These are phyloP conservation scores for Stegodyphus dumicola DNA, from an alignment of 1,140 invertebrate species.

Conservation along the genomic window DNA sequence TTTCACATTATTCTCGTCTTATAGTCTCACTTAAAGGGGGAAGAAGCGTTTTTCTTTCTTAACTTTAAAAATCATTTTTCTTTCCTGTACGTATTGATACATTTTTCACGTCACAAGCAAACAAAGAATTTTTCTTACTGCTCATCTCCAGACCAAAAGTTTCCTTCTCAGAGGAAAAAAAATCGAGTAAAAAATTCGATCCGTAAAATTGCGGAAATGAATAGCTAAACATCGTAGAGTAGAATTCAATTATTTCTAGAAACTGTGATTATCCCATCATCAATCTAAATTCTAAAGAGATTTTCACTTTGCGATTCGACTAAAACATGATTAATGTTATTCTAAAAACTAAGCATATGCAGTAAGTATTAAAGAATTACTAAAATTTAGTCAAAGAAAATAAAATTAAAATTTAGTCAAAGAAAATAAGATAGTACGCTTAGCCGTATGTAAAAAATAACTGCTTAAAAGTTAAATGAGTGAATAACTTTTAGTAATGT, in stretches of 20 bases:
- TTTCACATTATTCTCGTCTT: background rate
- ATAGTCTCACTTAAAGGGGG: too few species aligned
- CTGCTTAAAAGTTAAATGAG: too few species aligned
- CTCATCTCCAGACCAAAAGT: background rate
- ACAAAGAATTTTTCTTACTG: slow-evolving; percentile 10
- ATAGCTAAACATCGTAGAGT: background rate
- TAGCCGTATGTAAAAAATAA: too few species aligned
- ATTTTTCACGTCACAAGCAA: slow-evolving; percentile 31
- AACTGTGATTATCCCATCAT: slow-evolving; percentile 28
- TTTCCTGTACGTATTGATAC: slow-evolving; percentile 32
- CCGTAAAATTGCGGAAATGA: background rate
- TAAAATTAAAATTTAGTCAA: too few species aligned
- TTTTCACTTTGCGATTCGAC: background rate
- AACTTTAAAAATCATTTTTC: slow-evolving; percentile 13
- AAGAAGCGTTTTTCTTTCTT: background rate
- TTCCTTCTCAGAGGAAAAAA: background rate
- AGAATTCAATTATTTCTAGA: slow-evolving; percentile 6
- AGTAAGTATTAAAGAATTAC: too few species aligned
- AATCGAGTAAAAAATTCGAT: background rate
- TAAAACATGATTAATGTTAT: background rate
- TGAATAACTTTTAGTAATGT: too few species aligned
- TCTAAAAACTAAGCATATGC: background rate
- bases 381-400: too few species aligned
- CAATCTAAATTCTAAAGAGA: slow-evolving; percentile 29
- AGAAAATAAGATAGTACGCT: too few species aligned